Evolutionary conservation across 2,888 invertebrate genomes (phyloP).

Genomic region (Mesorhabditis belari): DNA sequence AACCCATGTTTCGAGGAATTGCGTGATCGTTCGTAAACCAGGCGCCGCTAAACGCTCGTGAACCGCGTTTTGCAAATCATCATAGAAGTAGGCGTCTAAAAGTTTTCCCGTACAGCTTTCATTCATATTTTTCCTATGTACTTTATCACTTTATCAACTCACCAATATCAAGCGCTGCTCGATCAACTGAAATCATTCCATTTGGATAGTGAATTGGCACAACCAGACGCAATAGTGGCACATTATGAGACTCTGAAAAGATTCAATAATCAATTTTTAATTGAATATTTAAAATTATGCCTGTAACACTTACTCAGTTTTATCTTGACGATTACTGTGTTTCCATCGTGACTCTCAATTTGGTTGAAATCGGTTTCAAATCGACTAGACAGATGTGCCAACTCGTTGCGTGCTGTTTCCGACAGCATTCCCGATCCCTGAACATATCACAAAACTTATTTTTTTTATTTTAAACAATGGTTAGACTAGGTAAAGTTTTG

Average conservation of each 20-base stretch:
- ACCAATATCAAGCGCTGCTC: conserved; percentile 44
- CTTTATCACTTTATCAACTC: conserved; percentile 1
- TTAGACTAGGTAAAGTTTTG: no score
- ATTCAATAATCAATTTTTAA: not conserved
- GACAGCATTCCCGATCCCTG: conserved; percentile 6
- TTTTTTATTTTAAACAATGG: not conserved
- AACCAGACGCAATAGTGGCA: conserved; percentile 41
- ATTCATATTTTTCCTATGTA: not conserved
- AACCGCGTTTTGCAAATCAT: conserved; percentile 47
- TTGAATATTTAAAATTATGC: conserved; percentile 4
- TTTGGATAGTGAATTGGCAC: conserved; percentile 43
- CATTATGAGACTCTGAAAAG: conserved; percentile 31
- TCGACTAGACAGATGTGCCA: conserved; percentile 23
- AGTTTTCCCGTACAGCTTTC: not conserved
- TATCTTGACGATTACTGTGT: conserved; percentile 26
- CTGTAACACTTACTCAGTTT: conserved; percentile 27
- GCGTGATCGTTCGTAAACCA: conserved; percentile 33
- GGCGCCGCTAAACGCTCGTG: conserved; percentile 40
- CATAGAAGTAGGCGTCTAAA: conserved; percentile 45
- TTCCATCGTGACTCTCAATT: conserved; percentile 21
- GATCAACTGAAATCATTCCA: conserved; percentile 29
- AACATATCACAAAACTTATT: conserved; percentile 1
- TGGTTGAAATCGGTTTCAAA: conserved; percentile 30
- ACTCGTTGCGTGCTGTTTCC: conserved; percentile 29
- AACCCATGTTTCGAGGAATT: conserved; percentile 47